Conservation (phyloP, 2,888 invertebrate species). For the Scaptomyza caliginosa region DNA sequence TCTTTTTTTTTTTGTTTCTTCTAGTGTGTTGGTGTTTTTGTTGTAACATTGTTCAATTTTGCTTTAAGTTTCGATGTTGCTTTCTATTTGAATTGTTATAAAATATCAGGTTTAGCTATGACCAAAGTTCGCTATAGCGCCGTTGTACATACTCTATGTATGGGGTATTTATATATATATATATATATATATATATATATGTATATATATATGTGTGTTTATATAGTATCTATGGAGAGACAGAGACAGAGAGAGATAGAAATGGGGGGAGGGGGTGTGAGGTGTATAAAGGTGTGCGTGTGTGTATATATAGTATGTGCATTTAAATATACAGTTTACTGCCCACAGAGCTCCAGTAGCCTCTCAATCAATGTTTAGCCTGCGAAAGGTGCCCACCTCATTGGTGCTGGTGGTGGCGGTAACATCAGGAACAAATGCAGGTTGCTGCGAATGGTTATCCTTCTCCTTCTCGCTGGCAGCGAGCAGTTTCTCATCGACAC, state of each 20-base stretch:
- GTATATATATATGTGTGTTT: background rate
- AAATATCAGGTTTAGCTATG: conserved; percentile 76
- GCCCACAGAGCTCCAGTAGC: conserved; percentile 10
- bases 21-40: conserved; percentile 38
- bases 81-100: conserved; percentile 61
- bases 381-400: conserved; percentile 75
- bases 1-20: conserved; percentile 14
- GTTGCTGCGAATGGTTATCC: conserved; percentile 14
- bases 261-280: background rate
- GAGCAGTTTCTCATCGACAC: conserved; percentile 71
- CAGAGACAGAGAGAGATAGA: conserved; percentile 15
- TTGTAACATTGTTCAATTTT: conserved; percentile 69
- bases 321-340: conserved; percentile 62
- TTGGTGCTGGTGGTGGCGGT: conserved; percentile 3
- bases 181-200: conserved; percentile 12
- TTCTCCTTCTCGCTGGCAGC: conserved; percentile 49
- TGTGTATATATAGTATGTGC: conserved; percentile 60
- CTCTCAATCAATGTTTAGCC: conserved; percentile 75
- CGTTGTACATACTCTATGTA: conserved; percentile 33
- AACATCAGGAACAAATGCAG: conserved; percentile 8
- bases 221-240: conserved; percentile 11
- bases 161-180: conserved; percentile 18
- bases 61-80: conserved; percentile 64
- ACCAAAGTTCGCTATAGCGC: conserved; percentile 61
- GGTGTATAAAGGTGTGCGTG: background rate